Base-by-base conservation (phyloP, 2,888 invertebrate genomes). In the Stegophylla sp. region DNA sequence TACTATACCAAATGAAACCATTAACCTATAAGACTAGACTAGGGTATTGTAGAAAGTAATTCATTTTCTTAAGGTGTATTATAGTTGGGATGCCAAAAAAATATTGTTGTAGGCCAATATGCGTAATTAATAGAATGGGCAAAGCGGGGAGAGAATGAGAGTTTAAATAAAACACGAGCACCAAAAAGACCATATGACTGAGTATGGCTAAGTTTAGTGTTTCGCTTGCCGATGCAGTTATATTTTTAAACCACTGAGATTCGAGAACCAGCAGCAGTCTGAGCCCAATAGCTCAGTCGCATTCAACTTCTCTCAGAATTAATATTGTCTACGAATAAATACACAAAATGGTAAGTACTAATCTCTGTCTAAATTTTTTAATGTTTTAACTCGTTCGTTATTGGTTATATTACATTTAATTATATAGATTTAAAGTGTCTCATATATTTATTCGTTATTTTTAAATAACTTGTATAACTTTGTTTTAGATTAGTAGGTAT, bases 151-250 rank as follows among this genome's bases (percentile, higher is more conserved):
- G 45, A 12, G 15, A 56, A 77, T 34, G 45, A 17, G 69, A 71
- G 59, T 63, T 79, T 71, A 79, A 79, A 79, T 79, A 79, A 71
- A 59, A 79, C 79, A 69, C n/a, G 41, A 43, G 26, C 66, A 56
- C 51, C 20, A 75, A 64, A 75, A 48, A 28, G 51, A 48, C n/a
- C 79, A 71, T 71, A 79, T 79, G 79, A 79, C 79, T 79, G 79
- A 71, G 79, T 79, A 79, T 79, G 79, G 79, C 79, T 79, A 79
- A 79, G 79, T 79, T 79, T 79, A 79, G 63, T 79, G 61, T 79
- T 79, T 69, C 79, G 79, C 48, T 48, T 20, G 77, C 61, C 51
- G 61, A 61, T 48, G 34, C 20, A 48, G n/a, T 79, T 71, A 51
- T 79, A 79, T 79, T 79, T 79, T 79, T 79, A 79, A 79, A 71